These are phyloP conservation scores for Echinops telfairi DNA, from an alignment of 2,113 vertebrate species.

Conservation along the genomic window DNA sequence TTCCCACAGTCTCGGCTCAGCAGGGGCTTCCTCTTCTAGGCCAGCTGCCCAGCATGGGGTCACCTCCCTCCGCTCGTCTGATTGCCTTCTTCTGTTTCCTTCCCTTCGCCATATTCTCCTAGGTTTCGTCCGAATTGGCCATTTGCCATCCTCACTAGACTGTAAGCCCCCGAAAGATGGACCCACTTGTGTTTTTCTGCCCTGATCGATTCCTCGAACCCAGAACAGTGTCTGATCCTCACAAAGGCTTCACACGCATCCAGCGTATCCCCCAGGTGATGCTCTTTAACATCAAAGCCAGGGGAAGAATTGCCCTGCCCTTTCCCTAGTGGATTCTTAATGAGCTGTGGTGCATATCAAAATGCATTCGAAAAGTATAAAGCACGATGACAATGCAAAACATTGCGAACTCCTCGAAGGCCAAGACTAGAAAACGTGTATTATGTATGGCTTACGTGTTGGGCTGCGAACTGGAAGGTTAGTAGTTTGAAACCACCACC, in stretches of 20 bases:
- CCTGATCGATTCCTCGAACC: not conserved
- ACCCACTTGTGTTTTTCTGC: not conserved
- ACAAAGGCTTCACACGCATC: not conserved
- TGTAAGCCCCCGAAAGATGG: not conserved
- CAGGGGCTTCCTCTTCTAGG: not conserved
- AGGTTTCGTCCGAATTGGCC: not conserved
- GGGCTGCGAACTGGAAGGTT: too few species aligned
- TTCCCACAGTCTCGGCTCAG: not conserved
- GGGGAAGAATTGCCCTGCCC: constrained; percentile 32
- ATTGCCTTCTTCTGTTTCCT: not conserved
- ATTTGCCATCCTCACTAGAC: not conserved
- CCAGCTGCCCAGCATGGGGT: not conserved
- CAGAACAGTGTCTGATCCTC: not conserved
- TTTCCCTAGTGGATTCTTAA: not conserved
- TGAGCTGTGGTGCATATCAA: constrained; percentile 37
- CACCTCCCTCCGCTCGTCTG: not conserved
- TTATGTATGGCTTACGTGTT: too few species aligned
- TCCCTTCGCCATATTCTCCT: too few species aligned
- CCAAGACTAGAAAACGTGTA: not conserved
- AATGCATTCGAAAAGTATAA: constrained; percentile 39
- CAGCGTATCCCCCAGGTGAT: constrained; percentile 36
- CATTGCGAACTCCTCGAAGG: not conserved
- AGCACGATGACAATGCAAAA: constrained; percentile 6
- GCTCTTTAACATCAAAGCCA: not conserved
- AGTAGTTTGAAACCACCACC: too few species aligned